Percentiles rank a stretch among this genome's conserved stretches.
These are phyloP conservation scores for Danio jaintianensis DNA, from an alignment of 2,797 vertebrate genomes.

Conservation along the genomic window DNA sequence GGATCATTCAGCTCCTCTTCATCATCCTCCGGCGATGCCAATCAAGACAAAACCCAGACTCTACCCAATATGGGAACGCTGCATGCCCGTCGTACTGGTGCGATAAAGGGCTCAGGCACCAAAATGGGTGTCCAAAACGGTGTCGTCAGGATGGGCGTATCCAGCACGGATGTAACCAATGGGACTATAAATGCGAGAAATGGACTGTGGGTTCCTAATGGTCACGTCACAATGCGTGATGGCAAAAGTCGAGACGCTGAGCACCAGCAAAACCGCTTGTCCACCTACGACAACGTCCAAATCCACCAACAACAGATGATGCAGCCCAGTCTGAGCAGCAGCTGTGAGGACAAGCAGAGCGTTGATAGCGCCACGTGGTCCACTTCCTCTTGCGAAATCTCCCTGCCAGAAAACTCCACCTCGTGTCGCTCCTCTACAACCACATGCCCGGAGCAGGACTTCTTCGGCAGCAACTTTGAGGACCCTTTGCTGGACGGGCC, in stretches of 20 bases:
- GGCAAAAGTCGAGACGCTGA: slow-evolving; percentile 81
- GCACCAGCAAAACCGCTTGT: slow-evolving; percentile 89
- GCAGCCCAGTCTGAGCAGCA: slow-evolving; percentile 75
- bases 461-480: slow-evolving; percentile 86
- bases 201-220: slow-evolving; percentile 86
- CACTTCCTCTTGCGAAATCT: slow-evolving; percentile 97
- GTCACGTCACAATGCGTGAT: slow-evolving; percentile 88
- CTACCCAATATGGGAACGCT: slow-evolving; percentile 78
- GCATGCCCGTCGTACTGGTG: slow-evolving; percentile 81
- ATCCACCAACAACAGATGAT: slow-evolving; percentile 83
- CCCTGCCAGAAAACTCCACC: slow-evolving; percentile 92
- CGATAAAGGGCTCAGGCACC: slow-evolving; percentile 87
- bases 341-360: slow-evolving; percentile 95
- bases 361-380: slow-evolving; percentile 99
- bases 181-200: slow-evolving; percentile 76
- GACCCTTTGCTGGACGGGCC: slow-evolving; percentile 85
- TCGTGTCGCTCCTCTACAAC: slow-evolving; percentile 97
- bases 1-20: slow-evolving; percentile 94
- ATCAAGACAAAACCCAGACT: slow-evolving; percentile 84
- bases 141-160: slow-evolving; percentile 84
- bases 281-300: slow-evolving; percentile 97
- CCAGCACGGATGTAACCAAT: slow-evolving; percentile 80
- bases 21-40: slow-evolving; percentile 72
- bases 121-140: slow-evolving; percentile 92
- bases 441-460: slow-evolving; percentile 96